These are phyloP conservation scores for Toxostoma redivivum DNA, from an alignment of 2,113 vertebrate species.

Conservation along the genomic window DNA sequence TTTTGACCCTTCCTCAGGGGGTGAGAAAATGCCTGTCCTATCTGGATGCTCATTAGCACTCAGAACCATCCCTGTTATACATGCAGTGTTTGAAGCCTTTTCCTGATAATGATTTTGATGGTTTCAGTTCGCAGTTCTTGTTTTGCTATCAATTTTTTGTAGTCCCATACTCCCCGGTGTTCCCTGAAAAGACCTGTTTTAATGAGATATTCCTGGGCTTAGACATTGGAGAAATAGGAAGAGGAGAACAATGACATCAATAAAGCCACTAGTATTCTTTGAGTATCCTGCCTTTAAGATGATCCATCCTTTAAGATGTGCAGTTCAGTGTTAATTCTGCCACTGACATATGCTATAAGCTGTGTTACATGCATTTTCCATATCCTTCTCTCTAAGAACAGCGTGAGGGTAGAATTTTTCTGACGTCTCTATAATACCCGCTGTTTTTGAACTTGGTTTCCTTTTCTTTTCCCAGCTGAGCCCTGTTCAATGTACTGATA, in stretches of 20 bases:
- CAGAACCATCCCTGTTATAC: not conserved
- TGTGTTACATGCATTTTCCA: not conserved
- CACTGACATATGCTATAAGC: not conserved
- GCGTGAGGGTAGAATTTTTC: not conserved
- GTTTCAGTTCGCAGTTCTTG: conserved; percentile 20
- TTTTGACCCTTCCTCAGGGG: conserved; percentile 42
- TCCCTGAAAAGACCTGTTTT: conserved; percentile 39
- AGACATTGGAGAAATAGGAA: conserved; percentile 20
- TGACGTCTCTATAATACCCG: not conserved
- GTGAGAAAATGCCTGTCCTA: conserved; percentile 4
- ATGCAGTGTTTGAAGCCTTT: conserved; percentile 38
- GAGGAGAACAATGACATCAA: conserved; percentile 60
- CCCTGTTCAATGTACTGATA: not conserved
- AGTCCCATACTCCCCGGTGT: not conserved
- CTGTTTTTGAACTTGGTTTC: not conserved
- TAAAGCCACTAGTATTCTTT: conserved; percentile 25
- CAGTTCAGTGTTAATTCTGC: conserved; percentile 8
- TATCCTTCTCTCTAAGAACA: not conserved
- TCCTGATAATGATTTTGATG: conserved; percentile 61
- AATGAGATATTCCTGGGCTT: conserved; percentile 60
- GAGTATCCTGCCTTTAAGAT: not conserved
- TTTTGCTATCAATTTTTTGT: conserved; percentile 48
- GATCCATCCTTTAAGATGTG: not conserved
- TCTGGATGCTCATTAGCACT: conserved; percentile 58
- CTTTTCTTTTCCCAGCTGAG: not conserved